A percentile compares a stretch with the other conserved stretches of the same genome.
These are phyloP conservation scores for Dromococcyx pavoninus DNA, from an alignment of 2,797 vertebrate genomes.

Conservation along the genomic window DNA sequence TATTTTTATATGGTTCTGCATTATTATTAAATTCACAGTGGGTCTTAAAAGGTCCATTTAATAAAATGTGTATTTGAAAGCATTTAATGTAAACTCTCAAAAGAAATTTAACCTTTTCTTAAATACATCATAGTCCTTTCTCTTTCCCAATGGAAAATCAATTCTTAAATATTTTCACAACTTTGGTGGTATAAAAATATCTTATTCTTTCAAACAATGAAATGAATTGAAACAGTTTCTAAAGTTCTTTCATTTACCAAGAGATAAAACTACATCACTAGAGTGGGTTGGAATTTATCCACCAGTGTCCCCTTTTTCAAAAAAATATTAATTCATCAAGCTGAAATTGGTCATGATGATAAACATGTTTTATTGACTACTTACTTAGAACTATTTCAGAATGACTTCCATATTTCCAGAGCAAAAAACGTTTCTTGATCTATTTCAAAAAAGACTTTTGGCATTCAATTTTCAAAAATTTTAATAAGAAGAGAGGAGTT, in stretches of 20 bases:
- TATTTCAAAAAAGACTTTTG: not conserved
- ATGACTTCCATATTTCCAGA: not conserved
- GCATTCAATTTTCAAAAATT: not conserved
- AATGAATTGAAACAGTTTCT: not conserved
- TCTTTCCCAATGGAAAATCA: not conserved
- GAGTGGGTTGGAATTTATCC: not conserved
- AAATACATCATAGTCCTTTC: not conserved
- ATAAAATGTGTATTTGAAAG: not conserved
- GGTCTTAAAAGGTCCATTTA: not conserved
- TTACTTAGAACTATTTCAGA: not conserved
- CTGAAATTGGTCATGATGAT: not conserved
- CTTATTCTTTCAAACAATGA: not conserved
- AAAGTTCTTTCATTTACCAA: not conserved
- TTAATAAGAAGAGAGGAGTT: accelerated
- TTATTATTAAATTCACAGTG: not conserved
- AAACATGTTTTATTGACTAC: not conserved
- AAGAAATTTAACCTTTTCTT: not conserved
- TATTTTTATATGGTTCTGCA: not conserved
- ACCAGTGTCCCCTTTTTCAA: not conserved
- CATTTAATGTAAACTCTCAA: not conserved
- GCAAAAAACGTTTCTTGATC: not conserved
- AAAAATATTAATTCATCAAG: not conserved
- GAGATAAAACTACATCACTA: not conserved
- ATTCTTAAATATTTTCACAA: not conserved
- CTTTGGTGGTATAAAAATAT: not conserved